phyloP scores from a whole-genome alignment of 2,113 vertebrate genomes.

The Thinocorus orbignyianus region DNA sequence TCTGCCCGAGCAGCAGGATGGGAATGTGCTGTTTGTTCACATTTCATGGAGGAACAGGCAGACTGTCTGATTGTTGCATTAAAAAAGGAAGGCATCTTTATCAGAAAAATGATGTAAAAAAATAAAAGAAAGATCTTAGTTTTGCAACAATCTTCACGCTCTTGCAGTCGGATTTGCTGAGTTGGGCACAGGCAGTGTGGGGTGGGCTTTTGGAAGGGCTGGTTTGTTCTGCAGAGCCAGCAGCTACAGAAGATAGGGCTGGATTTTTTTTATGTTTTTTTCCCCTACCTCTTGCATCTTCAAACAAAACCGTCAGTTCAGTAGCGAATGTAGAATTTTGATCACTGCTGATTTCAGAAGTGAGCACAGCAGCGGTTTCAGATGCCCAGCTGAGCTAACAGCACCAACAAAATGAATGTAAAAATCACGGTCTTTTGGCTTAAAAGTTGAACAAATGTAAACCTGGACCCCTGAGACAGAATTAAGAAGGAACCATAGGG shows the following conservation, averaged over 20 bases:
- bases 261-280: not conserved
- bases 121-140: not conserved
- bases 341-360: not conserved
- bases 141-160: not conserved
- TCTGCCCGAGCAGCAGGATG: not conserved
- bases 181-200: not conserved
- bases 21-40: slow-evolving; percentile 26
- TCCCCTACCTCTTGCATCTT: not conserved
- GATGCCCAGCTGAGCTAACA: slow-evolving; percentile 2
- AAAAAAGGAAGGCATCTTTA: slow-evolving; percentile 15
- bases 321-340: not conserved
- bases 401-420: not conserved
- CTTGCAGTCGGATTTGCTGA: not conserved
- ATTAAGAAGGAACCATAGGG: not conserved
- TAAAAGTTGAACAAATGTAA: not conserved
- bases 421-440: not conserved
- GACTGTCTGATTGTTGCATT: not conserved
- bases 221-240: not conserved
- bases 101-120: not conserved
- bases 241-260: not conserved
- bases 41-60: slow-evolving; percentile 5
- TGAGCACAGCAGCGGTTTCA: not conserved
- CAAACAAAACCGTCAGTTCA: slow-evolving; percentile 6
- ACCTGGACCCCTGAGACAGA: not conserved
- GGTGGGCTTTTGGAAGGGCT: not conserved